phyloP scores from a whole-genome alignment of 2,888 invertebrate genomes.

The Limenitis camilla region DNA sequence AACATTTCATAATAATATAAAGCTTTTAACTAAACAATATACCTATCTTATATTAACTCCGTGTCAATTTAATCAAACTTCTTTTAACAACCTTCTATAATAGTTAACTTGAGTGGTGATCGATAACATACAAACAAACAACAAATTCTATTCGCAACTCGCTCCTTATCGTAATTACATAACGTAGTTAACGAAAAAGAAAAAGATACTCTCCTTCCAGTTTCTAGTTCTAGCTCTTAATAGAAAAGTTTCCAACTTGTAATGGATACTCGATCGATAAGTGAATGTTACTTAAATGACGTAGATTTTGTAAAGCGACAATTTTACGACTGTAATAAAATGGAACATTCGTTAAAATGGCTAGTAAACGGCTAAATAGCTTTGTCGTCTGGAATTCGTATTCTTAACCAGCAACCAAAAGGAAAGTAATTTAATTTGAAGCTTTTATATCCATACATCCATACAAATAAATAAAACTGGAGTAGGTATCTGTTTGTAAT shows the following conservation, averaged over 20 bases:
- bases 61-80: neutral
- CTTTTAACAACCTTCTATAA: neutral
- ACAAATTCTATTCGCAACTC: conserved; percentile 27
- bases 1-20: too few relatives aligned
- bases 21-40: too few relatives aligned
- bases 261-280: conserved; percentile 28
- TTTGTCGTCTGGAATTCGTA: too few relatives aligned
- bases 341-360: conserved; percentile 3
- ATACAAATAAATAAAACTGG: too few relatives aligned
- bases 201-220: conserved; percentile 30
- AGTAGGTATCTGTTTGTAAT: too few relatives aligned
- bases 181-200: conserved; percentile 34
- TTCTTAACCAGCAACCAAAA: too few relatives aligned
- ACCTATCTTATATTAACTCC: neutral
- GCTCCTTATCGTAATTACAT: conserved; percentile 33
- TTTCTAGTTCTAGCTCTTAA: conserved; percentile 36
- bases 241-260: conserved; percentile 39
- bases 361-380: neutral
- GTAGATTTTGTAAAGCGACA: neutral
- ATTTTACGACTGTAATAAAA: conserved; percentile 8
- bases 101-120: conserved; percentile 5
- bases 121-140: conserved; percentile 21
- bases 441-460: too few relatives aligned
- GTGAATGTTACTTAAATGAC: conserved; percentile 11
- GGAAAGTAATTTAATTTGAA: too few relatives aligned